Conservation (phyloP, 2,113 vertebrate species). For the Bufo gargarizans region DNA sequence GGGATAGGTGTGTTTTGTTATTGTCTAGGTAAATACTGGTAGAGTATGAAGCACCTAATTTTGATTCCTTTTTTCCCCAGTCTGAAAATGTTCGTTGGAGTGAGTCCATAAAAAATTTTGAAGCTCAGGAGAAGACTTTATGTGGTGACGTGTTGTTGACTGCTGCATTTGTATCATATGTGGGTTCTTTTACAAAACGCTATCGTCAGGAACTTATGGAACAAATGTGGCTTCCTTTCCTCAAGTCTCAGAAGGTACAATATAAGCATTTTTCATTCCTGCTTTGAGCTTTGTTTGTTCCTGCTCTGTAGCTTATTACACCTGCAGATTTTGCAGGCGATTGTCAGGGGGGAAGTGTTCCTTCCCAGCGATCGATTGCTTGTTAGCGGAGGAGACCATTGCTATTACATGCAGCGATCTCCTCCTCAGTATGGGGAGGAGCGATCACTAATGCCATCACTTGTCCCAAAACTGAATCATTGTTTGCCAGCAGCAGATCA, state of each 20-base stretch:
- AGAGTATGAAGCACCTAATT: not conserved
- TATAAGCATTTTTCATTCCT: not conserved
- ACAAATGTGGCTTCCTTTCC: constrained; percentile 76
- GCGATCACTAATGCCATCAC: too few species aligned
- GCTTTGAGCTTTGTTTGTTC: not conserved
- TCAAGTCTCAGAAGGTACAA: constrained; percentile 73
- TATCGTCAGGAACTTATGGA: constrained; percentile 74
- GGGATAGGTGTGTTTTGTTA: too few species aligned
- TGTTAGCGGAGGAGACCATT: too few species aligned
- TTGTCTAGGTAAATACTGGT: not conserved
- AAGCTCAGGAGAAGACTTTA: constrained; percentile 77
- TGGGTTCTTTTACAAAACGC: constrained; percentile 75
- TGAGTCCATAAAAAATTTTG: constrained; percentile 70
- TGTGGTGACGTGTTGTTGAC: constrained; percentile 77
- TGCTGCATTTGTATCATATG: constrained; percentile 76
- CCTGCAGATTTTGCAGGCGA: too few species aligned
- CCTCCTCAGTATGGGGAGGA: too few species aligned
- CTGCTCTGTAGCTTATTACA: too few species aligned
- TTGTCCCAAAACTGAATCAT: too few species aligned
- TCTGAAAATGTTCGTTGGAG: constrained; percentile 80
- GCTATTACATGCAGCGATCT: too few species aligned
- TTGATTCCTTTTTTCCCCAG: constrained; percentile 61
- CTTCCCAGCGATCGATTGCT: too few species aligned
- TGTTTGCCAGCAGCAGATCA: too few species aligned
- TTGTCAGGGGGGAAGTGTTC: too few species aligned